Conservation (phyloP, 2,888 invertebrate genomes). For the Ophioninae sp. region DNA sequence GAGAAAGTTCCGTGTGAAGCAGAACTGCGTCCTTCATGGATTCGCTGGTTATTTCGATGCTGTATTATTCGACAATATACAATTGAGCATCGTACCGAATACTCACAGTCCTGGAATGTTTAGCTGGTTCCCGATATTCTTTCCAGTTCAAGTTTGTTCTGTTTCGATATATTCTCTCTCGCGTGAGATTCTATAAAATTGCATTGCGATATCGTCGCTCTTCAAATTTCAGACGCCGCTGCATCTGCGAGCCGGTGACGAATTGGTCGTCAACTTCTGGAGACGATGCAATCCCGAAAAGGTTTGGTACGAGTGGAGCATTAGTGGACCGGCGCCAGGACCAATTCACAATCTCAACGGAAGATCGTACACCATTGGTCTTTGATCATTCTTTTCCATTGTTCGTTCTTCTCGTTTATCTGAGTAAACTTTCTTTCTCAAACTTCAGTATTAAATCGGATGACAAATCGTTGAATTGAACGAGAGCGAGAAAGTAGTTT, state of each 20-base stretch:
- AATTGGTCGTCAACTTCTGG: conserved; percentile 93
- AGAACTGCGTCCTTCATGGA: conserved; percentile 94
- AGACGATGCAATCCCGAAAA: conserved; percentile 88
- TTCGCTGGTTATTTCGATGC: conserved; percentile 98
- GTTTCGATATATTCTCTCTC: not conserved
- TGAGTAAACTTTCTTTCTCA: conserved; percentile 7
- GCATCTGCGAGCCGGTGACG: conserved; percentile 86
- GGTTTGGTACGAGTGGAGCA: conserved; percentile 98
- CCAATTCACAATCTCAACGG: conserved; percentile 88
- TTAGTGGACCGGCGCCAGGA: conserved; percentile 84
- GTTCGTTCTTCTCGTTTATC: conserved; percentile 15
- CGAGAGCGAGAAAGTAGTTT: not conserved
- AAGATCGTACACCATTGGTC: conserved; percentile 87
- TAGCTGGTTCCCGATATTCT: conserved; percentile 98
- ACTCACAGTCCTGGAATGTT: conserved; percentile 96
- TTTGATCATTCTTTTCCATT: conserved; percentile 75
- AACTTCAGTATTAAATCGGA: conserved; percentile 32
- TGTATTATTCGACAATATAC: conserved; percentile 91
- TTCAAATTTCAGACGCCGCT: conserved; percentile 85
- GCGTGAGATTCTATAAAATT: not conserved
- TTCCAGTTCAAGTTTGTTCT: conserved; percentile 89
- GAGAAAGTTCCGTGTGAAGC: conserved; percentile 86
- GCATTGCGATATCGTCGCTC: not conserved
- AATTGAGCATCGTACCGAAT: conserved; percentile 93
- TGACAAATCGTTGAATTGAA: not conserved